Evolutionary conservation across 2,888 invertebrate species (phyloP), one percentile per base, ranked within the genome.

Genomic region (Dorcus hopei): DNA sequence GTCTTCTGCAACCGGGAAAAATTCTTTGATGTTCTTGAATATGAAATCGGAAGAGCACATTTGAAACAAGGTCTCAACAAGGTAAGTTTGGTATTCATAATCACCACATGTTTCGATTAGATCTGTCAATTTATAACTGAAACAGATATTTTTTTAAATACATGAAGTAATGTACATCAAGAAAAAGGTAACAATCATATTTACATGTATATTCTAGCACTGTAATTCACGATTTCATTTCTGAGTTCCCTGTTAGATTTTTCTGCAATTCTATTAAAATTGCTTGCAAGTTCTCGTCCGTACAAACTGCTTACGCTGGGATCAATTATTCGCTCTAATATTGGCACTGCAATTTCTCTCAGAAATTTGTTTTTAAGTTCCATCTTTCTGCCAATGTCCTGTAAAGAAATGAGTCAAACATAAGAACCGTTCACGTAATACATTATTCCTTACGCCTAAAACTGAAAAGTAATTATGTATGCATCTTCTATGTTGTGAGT

Each of bases 61-160:
- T 45, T 52, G 50, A 38, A 56, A 52, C 45, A 57, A 52, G 11
- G 52, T 57, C 51, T 57, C 57, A 1, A 57, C 9, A 4, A 56
- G 26, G 38, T 8, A n/a, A 26, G 45, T 47, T 57, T 57, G 57
- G 41, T 57, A 57, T 47, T 57, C 57, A 47, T 51, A 57, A 40
- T 57, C 57, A 47, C 57, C 57, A 52, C 57, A 57, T 16, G 38
- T 40, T 14, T 40, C 41, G 39, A 57, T 9, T 14, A 52, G 16
- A 23, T 57, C 57, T 11, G 51, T 23, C 16, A 52, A 19, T 51
- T 52, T 57, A 23, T 47, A 52, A 19, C 57, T 57, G 39, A 39
- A 52, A 47, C 5, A 47, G 40, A 23, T 14, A 14, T 19, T 14
- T 14, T 14, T 14, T 14, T 14, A 1, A 14, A 14, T 1, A 9